Evolutionary conservation across 2,888 invertebrate genomes (phyloP).

Genomic region (Apomyelois bistriatella): DNA sequence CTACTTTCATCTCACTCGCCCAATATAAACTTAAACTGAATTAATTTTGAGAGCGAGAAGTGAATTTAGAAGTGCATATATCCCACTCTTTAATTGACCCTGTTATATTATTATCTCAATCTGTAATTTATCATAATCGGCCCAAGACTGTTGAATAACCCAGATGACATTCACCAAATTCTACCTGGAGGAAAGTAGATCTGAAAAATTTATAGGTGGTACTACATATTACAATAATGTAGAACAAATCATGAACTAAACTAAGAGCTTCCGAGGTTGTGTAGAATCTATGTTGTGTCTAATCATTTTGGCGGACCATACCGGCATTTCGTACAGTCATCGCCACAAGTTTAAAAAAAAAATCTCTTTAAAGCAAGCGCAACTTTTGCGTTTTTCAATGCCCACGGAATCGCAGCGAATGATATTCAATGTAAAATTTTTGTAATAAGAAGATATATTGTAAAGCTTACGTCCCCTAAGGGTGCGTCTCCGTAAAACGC

Average conservation of each 20-base stretch:
- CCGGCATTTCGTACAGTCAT: conserved; percentile 15
- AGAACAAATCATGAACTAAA: conserved; percentile 15
- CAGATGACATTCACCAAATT: conserved; percentile 12
- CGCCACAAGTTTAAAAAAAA: neutral
- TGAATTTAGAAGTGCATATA: too few relatives aligned
- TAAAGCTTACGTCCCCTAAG: too few relatives aligned
- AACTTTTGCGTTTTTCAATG: neutral
- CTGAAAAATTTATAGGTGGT: conserved; percentile 5
- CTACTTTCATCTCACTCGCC: too few relatives aligned
- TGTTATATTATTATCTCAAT: too few relatives aligned
- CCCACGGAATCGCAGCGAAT: neutral
- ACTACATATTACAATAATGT: neutral
- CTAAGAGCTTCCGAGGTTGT: conserved; percentile 70
- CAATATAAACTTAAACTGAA: too few relatives aligned
- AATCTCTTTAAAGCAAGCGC: neutral
- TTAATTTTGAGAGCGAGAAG: too few relatives aligned
- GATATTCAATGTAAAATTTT: neutral
- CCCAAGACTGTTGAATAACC: conserved; percentile 12
- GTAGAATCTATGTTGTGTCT: conserved; percentile 55
- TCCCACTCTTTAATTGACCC: too few relatives aligned
- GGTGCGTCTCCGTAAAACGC: neutral
- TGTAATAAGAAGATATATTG: too few relatives aligned
- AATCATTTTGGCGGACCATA: conserved; percentile 45
- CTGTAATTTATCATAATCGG: too few relatives aligned
- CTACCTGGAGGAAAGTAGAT: conserved; percentile 10